Percentiles rank a stretch among this genome's conserved stretches.
phyloP scores from a whole-genome alignment of 1,140 invertebrate genomes.

The Drosophila kikkawai region DNA sequence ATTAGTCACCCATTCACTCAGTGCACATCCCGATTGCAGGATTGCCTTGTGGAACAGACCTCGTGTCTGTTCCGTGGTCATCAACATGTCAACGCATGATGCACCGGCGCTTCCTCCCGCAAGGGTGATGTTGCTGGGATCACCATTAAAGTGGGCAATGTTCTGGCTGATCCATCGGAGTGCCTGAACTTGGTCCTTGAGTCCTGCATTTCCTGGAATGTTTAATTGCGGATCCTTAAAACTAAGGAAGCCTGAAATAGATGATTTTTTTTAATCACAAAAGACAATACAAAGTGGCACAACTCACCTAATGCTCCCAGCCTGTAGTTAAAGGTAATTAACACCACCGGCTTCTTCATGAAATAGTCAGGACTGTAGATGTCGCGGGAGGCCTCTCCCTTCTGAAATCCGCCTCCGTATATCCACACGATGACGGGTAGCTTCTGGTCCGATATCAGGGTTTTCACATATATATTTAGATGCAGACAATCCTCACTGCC shows the following conservation, averaged over 20 bases:
- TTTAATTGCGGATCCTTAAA: constrained; percentile 75
- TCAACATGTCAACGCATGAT: constrained; percentile 85
- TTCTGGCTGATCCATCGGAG: constrained; percentile 88
- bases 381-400: constrained; percentile 82
- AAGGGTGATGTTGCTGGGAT: constrained; percentile 42
- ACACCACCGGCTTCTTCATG: constrained; percentile 85
- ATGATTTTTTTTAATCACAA: too few species aligned
- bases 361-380: constrained; percentile 85
- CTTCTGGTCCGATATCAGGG: constrained; percentile 45
- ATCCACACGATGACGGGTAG: constrained; percentile 88
- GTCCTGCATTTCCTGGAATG: constrained; percentile 81
- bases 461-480: constrained; percentile 90
- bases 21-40: constrained; percentile 86
- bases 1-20: constrained; percentile 77
- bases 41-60: constrained; percentile 85
- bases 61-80: constrained; percentile 85
- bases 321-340: constrained; percentile 88
- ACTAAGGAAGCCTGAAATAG: constrained; percentile 65
- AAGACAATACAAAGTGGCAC: background rate
- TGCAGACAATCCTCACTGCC: constrained; percentile 92
- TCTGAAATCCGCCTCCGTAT: constrained; percentile 87
- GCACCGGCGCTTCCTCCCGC: constrained; percentile 85
- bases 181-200: constrained; percentile 85
- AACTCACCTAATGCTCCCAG: constrained; percentile 86
- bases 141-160: constrained; percentile 86